phyloP scores from a whole-genome alignment of 2,888 invertebrate species.

The Pediacus dermestoides region DNA sequence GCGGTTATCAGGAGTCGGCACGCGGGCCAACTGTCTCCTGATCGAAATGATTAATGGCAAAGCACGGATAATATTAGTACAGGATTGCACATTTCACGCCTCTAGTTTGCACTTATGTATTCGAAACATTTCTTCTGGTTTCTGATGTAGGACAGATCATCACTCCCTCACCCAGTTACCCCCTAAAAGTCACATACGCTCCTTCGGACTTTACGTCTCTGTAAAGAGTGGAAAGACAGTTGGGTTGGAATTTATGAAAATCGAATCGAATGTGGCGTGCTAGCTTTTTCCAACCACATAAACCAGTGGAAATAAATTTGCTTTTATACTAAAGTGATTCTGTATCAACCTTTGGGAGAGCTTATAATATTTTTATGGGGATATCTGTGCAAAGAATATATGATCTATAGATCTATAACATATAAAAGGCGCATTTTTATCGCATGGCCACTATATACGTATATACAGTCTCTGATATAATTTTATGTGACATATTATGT shows the following conservation, averaged over 20 bases:
- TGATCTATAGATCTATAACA: slow-evolving; percentile 49
- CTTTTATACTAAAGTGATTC: slow-evolving; percentile 36
- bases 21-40: slow-evolving; percentile 41
- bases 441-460: slow-evolving; percentile 39
- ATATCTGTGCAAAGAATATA: slow-evolving; percentile 43
- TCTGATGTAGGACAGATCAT: too few relatives aligned
- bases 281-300: slow-evolving; percentile 24
- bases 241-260: too few relatives aligned
- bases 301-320: slow-evolving; percentile 35
- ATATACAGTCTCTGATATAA: slow-evolving; percentile 43
- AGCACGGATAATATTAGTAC: slow-evolving; percentile 43
- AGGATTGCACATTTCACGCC: slow-evolving; percentile 40
- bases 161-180: too few relatives aligned
- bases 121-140: too few relatives aligned
- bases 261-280: slow-evolving; percentile 1
- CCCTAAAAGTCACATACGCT: too few relatives aligned
- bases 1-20: slow-evolving; percentile 41
- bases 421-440: slow-evolving; percentile 47
- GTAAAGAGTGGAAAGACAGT: too few relatives aligned
- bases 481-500: slow-evolving; percentile 52
- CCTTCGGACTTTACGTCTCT: too few relatives aligned
- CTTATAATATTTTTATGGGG: slow-evolving; percentile 46
- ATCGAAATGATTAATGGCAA: slow-evolving; percentile 45
- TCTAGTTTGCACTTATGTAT: too few relatives aligned
- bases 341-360: slow-evolving; percentile 32